Evolutionary conservation across 1,140 invertebrate genomes (phyloP).

Genomic region (Zaprionus davidi): DNA sequence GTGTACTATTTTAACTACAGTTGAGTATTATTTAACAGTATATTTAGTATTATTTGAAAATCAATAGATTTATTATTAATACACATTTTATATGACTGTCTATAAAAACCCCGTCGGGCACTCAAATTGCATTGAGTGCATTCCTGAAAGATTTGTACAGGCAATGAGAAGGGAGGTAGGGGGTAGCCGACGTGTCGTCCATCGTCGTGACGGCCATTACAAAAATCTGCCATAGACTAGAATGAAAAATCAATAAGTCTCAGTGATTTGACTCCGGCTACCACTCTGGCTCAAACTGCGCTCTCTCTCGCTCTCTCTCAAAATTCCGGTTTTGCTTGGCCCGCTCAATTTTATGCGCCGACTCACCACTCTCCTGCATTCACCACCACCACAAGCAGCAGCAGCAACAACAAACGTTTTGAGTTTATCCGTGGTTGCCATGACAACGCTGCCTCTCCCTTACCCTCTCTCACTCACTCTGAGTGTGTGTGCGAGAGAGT

Average conservation of each 20-base stretch:
- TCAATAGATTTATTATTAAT: neutral
- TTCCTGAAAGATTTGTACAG: neutral
- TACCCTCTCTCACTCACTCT: slow-evolving; percentile 21
- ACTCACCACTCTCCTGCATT: slow-evolving; percentile 61
- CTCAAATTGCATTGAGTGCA: slow-evolving; percentile 54
- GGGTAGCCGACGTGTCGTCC: slow-evolving; percentile 11
- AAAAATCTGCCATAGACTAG: slow-evolving; percentile 37
- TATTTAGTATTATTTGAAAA: neutral
- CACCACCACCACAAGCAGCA: slow-evolving; percentile 21
- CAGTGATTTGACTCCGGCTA: slow-evolving; percentile 17
- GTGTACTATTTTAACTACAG: no score
- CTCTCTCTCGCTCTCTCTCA: slow-evolving; percentile 11
- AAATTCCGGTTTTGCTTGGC: slow-evolving; percentile 61
- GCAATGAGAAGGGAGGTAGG: neutral
- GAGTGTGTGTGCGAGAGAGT: slow-evolving; percentile 54
- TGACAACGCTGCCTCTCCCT: slow-evolving; percentile 54
- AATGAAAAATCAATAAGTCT: slow-evolving; percentile 77
- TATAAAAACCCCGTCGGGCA: slow-evolving; percentile 6
- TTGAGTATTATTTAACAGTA: no score
- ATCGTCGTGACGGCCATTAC: slow-evolving; percentile 46
- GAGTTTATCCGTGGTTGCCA: slow-evolving; percentile 51
- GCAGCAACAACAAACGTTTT: slow-evolving; percentile 12
- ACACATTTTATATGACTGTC: slow-evolving; percentile 7
- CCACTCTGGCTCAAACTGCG: slow-evolving; percentile 39
- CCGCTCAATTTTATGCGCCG: slow-evolving; percentile 55